Percentiles rank a stretch among this genome's conserved stretches.
phyloP scores from a whole-genome alignment of 2,113 vertebrate species.

The Tylochromis polylepis region DNA sequence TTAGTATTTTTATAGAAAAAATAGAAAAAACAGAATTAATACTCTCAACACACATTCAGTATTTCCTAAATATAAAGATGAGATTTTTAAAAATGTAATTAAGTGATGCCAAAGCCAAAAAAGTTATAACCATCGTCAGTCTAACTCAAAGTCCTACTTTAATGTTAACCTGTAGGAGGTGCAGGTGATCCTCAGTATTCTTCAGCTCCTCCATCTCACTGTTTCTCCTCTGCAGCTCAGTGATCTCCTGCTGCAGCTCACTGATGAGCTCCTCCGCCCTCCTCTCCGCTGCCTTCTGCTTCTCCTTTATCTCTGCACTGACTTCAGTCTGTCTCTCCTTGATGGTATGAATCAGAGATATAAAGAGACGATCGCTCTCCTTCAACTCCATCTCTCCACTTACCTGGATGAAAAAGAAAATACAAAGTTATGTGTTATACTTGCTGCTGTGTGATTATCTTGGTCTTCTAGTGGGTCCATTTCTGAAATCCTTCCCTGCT shows the following conservation, averaged over 20 bases:
- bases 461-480: neutral
- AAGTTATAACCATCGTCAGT: neutral
- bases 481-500: neutral
- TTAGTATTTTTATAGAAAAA: neutral
- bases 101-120: neutral
- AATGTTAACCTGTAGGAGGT: constrained; percentile 59
- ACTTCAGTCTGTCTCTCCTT: constrained; percentile 18
- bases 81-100: neutral
- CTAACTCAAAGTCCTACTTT: neutral
- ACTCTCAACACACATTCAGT: neutral
- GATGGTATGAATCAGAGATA: constrained; percentile 7
- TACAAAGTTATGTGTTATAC: neutral
- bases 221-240: constrained; percentile 42
- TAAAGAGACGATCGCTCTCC: constrained; percentile 34
- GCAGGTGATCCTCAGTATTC: constrained; percentile 55
- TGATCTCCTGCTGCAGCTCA: constrained; percentile 51
- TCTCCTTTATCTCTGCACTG: constrained; percentile 11
- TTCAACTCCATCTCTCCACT: constrained; percentile 45
- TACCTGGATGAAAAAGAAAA: constrained; percentile 3
- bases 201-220: constrained; percentile 41
- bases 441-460: neutral
- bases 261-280: constrained; percentile 23
- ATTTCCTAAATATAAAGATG: neutral
- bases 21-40: neutral
- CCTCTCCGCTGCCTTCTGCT: constrained; percentile 37